Evolutionary conservation across 2,113 vertebrate species (phyloP), one percentile per base, ranked within the genome.

Genomic region (Ranitomeya variabilis): DNA sequence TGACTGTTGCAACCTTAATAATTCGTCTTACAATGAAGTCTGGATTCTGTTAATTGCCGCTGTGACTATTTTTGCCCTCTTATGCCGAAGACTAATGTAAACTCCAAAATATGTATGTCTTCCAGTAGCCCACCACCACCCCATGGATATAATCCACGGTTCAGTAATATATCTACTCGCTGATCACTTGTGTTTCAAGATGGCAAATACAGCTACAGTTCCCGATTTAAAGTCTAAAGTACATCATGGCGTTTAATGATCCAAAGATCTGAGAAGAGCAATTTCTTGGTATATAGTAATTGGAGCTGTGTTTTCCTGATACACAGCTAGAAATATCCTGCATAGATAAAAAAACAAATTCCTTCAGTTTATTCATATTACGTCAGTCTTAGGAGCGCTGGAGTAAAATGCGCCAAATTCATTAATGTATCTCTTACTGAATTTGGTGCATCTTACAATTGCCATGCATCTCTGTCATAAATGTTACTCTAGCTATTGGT

Each of bases 21-120:
- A 51, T 55, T 78, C 15, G 12, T 15, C n/a, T 80, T 18, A 18
- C 67, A 83, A 82, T 77, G 59, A 62, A 78, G 84, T 69, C 66
- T 52, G 55, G 59, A 69, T 79, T 60, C 13, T n/a, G 18, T 54
- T 31, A 8, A n/a, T 37, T 51, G 37, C 21, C 23, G 57, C 31
- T 7, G 8, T 31, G 76, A 16, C 18, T 55, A 67, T 9, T 69
- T 23, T 57, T 69, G 52, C 15, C 62, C 60, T 31, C 45, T 79
- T 12, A 83, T 83, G 7, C n/a, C 62, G 79, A 64, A 79, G 12
- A 86, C 16, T 66, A 57, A 0, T n/a, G n/a, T 79, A 7, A 14
- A 54, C 18, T 16, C 19, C 13, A 78, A 52, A 16, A 0, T 54
- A 13, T 19, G 21, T 66, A n/a, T 66, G 6, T 15, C 13, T 26